Percentiles rank a stretch among this genome's conserved stretches.
Evolutionary conservation across 2,797 vertebrate species (phyloP).

Genomic region (Echeneis naucrates): DNA sequence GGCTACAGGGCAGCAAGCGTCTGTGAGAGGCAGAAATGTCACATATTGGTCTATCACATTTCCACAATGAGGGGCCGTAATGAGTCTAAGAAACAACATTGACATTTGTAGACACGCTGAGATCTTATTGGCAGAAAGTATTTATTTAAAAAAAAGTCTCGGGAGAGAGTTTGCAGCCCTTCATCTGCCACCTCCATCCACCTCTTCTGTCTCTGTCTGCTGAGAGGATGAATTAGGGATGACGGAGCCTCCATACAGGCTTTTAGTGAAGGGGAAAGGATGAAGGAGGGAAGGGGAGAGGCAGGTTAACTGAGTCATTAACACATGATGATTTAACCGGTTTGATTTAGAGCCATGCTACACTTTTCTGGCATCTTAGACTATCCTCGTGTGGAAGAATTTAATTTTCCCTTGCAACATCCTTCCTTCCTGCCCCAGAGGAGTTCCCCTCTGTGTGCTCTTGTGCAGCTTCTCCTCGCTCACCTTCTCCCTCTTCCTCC

Average conservation of each 20-base stretch:
- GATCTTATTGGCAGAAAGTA: conserved; percentile 50
- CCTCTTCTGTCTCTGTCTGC: conserved; percentile 50
- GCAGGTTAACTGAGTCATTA: conserved; percentile 77
- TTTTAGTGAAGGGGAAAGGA: conserved; percentile 64
- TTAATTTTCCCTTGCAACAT: conserved; percentile 66
- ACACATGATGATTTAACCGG: conserved; percentile 76
- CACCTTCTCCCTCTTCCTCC: conserved; percentile 26
- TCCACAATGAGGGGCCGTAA: background rate
- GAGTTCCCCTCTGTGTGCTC: conserved; percentile 50
- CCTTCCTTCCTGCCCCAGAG: conserved; percentile 69
- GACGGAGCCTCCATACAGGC: conserved; percentile 65
- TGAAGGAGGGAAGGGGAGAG: conserved; percentile 43
- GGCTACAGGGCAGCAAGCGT: conserved; percentile 6
- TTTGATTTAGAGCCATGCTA: conserved; percentile 73
- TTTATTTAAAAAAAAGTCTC: conserved; percentile 60
- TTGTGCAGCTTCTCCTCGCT: conserved; percentile 30
- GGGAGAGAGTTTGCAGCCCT: conserved; percentile 36
- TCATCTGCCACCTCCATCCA: conserved; percentile 36
- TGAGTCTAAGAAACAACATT: conserved; percentile 22
- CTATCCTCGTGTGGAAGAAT: conserved; percentile 65
- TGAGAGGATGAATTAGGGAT: conserved; percentile 73
- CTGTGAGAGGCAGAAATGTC: background rate
- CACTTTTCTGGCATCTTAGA: conserved; percentile 64
- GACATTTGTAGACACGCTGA: conserved; percentile 36
- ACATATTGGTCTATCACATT: conserved; percentile 12